Evolutionary conservation across 2,113 vertebrate genomes (phyloP).

Genomic region (Paradisaea rubra): DNA sequence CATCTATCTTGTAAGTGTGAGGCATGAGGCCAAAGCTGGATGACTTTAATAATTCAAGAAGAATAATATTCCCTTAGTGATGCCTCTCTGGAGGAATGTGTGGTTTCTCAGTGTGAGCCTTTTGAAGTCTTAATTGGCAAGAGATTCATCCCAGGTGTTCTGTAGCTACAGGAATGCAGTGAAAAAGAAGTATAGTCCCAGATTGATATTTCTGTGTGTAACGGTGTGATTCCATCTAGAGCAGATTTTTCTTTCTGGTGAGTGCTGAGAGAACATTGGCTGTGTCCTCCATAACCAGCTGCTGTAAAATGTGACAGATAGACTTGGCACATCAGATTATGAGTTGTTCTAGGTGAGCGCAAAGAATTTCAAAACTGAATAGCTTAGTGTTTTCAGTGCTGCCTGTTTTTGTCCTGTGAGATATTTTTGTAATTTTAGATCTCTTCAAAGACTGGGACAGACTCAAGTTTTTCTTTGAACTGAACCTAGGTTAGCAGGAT

Average conservation of each 20-base stretch:
- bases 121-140: constrained; percentile 30
- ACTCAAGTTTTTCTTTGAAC: background rate
- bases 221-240: background rate
- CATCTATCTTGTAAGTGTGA: background rate
- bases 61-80: background rate
- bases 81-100: background rate
- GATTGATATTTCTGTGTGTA: background rate
- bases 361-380: background rate
- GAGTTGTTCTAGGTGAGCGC: background rate
- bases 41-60: constrained; percentile 24
- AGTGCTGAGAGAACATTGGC: background rate
- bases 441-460: background rate
- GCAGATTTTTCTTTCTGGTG: background rate
- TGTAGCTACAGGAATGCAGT: background rate
- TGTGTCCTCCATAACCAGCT: background rate
- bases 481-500: background rate
- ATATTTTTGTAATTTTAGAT: background rate
- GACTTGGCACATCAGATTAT: background rate
- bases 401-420: background rate
- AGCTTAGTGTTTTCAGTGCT: background rate
- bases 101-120: background rate
- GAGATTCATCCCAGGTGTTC: background rate
- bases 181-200: background rate
- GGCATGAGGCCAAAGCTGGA: background rate
- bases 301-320: background rate